These are phyloP conservation scores for Tryphoninae sp. DNA, from an alignment of 2,888 invertebrate genomes.

Conservation along the genomic window DNA sequence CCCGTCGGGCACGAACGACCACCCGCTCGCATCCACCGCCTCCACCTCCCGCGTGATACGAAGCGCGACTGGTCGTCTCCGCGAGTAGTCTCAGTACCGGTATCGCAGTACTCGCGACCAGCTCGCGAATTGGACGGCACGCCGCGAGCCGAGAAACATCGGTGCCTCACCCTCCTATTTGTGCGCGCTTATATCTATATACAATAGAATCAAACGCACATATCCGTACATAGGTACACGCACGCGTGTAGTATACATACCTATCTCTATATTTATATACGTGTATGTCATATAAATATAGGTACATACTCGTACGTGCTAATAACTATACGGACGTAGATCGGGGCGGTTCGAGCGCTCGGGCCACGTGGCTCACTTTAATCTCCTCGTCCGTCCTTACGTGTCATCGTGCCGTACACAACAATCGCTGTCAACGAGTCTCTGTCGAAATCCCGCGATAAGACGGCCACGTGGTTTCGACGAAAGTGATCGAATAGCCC, in stretches of 20 bases:
- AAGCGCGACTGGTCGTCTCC: constrained; percentile 40
- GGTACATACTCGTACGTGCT: background rate
- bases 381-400: background rate
- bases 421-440: constrained; percentile 12
- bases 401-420: constrained; percentile 5
- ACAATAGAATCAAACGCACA: background rate
- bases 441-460: constrained; percentile 15
- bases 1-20: constrained; percentile 53
- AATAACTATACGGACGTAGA: background rate
- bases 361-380: constrained; percentile 52
- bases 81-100: constrained; percentile 68
- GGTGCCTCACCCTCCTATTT: background rate
- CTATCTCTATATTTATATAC: background rate
- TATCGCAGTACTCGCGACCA: constrained; percentile 71
- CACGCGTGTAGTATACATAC: background rate
- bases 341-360: constrained; percentile 22
- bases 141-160: background rate
- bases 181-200: constrained; percentile 3
- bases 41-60: constrained; percentile 42
- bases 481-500: constrained; percentile 11
- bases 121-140: constrained; percentile 56
- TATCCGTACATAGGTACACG: constrained; percentile 3
- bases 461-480: constrained; percentile 51
- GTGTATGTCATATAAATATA: background rate
- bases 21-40: constrained; percentile 42